Evolutionary conservation across 2,797 vertebrate species (phyloP).

Genomic region (Hippoglossus hippoglossus): DNA sequence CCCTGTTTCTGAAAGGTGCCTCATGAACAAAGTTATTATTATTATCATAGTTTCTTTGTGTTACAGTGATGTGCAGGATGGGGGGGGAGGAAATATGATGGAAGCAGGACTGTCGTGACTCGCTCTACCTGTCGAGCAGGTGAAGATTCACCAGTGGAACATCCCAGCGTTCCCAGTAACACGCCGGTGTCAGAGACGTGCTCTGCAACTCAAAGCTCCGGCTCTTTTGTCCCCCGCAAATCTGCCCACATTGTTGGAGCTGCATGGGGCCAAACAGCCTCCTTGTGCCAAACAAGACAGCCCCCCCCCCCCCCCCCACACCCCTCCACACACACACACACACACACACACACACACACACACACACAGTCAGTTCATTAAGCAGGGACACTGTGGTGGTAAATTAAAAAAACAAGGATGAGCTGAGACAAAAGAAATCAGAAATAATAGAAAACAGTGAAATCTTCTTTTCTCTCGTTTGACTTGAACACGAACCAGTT

Average conservation of each 20-base stretch:
- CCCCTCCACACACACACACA: slow-evolving; percentile 7
- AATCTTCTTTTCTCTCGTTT: no score
- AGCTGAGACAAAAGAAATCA: background rate
- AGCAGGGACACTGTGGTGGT: slow-evolving; percentile 10
- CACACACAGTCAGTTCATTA: slow-evolving; percentile 24
- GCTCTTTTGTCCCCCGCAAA: slow-evolving; percentile 90
- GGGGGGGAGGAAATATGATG: no score
- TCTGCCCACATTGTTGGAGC: slow-evolving; percentile 88
- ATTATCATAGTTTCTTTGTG: no score
- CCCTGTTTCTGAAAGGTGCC: no score
- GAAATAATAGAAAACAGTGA: background rate
- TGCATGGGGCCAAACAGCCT: slow-evolving; percentile 80
- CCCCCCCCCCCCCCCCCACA: background rate
- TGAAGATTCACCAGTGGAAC: slow-evolving; percentile 21
- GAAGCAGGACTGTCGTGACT: no score
- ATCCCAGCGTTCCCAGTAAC: background rate
- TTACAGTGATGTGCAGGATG: no score
- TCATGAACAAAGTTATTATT: no score
- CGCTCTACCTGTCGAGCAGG: no score
- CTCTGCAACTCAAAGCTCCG: slow-evolving; percentile 88
- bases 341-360: slow-evolving; percentile 27
- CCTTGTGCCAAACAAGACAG: slow-evolving; percentile 76
- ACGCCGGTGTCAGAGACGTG: slow-evolving; percentile 80
- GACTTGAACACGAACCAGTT: no score
- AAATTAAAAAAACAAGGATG: background rate